phyloP scores from a whole-genome alignment of 1,140 invertebrate genomes.

The Drosophila triauraria region DNA sequence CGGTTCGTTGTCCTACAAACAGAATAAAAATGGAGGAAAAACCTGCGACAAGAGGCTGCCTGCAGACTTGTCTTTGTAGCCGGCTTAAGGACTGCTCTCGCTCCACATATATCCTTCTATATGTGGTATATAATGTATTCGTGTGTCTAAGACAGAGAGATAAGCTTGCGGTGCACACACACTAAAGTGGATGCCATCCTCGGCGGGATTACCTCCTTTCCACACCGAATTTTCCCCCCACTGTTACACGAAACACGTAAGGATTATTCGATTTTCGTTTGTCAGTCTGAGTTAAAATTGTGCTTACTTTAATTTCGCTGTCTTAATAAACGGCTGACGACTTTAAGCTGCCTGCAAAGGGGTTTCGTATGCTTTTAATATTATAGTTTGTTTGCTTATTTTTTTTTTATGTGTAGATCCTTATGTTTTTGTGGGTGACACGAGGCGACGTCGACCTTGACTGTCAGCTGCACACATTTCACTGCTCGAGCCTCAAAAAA shows the following conservation, averaged over 20 bases:
- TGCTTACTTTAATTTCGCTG: slow-evolving; percentile 70
- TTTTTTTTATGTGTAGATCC: slow-evolving; percentile 23
- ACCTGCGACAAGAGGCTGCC: slow-evolving; percentile 29
- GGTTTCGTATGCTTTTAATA: slow-evolving; percentile 23
- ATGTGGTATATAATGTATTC: slow-evolving; percentile 34
- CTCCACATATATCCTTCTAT: slow-evolving; percentile 10
- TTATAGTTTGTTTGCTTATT: slow-evolving; percentile 21
- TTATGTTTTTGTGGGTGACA: slow-evolving; percentile 70
- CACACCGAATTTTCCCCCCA: background rate
- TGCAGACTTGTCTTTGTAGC: slow-evolving; percentile 49
- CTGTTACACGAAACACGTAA: slow-evolving; percentile 22
- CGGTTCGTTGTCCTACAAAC: slow-evolving; percentile 71
- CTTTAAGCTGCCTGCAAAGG: slow-evolving; percentile 18
- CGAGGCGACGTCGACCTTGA: slow-evolving; percentile 68
- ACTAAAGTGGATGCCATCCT: slow-evolving; percentile 17
- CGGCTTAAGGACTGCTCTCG: slow-evolving; percentile 58
- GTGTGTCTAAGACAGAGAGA: slow-evolving; percentile 45
- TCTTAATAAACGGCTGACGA: slow-evolving; percentile 22
- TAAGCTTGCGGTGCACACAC: slow-evolving; percentile 48
- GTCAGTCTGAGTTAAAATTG: slow-evolving; percentile 18
- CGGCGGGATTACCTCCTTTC: slow-evolving; percentile 31
- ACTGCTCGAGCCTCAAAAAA: slow-evolving; percentile 25
- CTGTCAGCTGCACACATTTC: slow-evolving; percentile 55
- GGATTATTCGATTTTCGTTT: slow-evolving; percentile 39
- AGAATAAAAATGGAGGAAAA: slow-evolving; percentile 12